Evolutionary conservation across 2,113 vertebrate species (phyloP).

Genomic region (Tetrao urogallus): DNA sequence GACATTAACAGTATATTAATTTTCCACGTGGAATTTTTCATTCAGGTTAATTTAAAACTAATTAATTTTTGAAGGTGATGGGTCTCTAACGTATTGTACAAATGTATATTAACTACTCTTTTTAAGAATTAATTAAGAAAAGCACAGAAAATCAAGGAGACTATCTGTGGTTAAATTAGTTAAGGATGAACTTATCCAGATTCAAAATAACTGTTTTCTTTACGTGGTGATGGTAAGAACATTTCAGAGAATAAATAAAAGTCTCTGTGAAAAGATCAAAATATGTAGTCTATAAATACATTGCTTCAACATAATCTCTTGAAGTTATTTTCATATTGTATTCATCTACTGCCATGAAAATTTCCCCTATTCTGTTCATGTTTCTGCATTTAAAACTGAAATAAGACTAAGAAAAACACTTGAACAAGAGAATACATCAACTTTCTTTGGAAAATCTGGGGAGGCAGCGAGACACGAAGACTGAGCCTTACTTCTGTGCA

Average conservation of each 20-base stretch:
- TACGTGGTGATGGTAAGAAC: neutral
- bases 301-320: neutral
- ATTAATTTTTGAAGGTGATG: slow-evolving; percentile 8
- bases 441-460: neutral
- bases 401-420: neutral
- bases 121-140: slow-evolving; percentile 29
- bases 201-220: neutral
- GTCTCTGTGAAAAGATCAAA: neutral
- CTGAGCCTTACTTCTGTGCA: neutral
- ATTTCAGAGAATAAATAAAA: neutral
- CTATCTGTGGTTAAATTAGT: neutral
- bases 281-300: neutral
- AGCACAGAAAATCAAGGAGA: neutral
- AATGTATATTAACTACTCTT: neutral
- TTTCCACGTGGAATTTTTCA: slow-evolving; percentile 11
- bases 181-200: neutral
- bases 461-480: neutral
- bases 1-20: neutral
- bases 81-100: neutral
- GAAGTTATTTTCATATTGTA: slow-evolving; percentile 25
- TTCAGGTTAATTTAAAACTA: slow-evolving; percentile 38
- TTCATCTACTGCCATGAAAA: neutral
- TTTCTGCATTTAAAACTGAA: slow-evolving; percentile 1
- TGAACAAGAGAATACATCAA: neutral
- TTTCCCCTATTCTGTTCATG: neutral